Evolutionary conservation across 2,888 invertebrate species (phyloP).

Genomic region (Hofmannophila pseudospretella): DNA sequence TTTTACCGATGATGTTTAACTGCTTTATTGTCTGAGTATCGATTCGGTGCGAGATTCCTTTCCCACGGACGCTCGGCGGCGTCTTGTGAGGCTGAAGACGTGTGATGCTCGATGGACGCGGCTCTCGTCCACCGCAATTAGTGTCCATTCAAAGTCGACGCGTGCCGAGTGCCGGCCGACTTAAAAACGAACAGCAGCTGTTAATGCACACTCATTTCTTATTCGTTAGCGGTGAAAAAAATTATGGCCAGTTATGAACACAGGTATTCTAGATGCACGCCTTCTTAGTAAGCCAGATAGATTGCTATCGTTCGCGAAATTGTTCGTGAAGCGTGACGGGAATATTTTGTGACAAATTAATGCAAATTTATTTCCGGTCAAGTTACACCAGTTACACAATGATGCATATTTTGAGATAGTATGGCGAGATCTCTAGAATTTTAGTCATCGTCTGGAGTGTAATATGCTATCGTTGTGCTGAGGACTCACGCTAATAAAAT

Average conservation of each 20-base stretch:
- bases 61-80: conserved; percentile 43
- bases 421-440: neutral
- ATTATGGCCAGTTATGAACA: conserved; percentile 3
- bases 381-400: neutral
- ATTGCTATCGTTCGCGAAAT: conserved; percentile 5
- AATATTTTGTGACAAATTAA: conserved; percentile 3
- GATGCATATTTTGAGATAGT: conserved; percentile 9
- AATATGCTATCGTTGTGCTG: neutral
- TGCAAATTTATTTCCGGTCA: neutral
- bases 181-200: conserved; percentile 40
- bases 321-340: conserved; percentile 4
- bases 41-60: conserved; percentile 37
- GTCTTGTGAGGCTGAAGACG: conserved; percentile 35
- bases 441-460: neutral
- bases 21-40: conserved; percentile 32
- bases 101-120: conserved; percentile 39
- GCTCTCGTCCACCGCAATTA: conserved; percentile 56
- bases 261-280: neutral
- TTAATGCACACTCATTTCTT: conserved; percentile 27
- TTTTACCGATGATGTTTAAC: conserved; percentile 39
- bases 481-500: neutral
- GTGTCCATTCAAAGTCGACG: conserved; percentile 55
- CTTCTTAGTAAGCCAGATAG: conserved; percentile 8
- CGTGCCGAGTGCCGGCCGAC: conserved; percentile 59
- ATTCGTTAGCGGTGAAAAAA: conserved; percentile 3